Base-by-base conservation (phyloP, 2,888 invertebrate genomes). In the Cabera pusaria region DNA sequence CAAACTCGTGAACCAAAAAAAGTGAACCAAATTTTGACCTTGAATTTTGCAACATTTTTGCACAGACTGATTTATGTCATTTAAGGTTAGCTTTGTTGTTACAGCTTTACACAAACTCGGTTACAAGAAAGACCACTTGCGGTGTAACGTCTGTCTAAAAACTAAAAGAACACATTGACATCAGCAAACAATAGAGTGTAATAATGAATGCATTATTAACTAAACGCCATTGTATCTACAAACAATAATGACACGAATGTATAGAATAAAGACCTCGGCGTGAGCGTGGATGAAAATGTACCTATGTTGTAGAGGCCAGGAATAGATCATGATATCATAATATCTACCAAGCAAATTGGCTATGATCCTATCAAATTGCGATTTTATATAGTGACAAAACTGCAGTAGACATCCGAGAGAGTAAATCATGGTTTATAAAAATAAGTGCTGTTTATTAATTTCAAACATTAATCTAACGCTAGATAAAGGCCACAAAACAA, bases 261-360 rank as follows among this genome's bases (percentile, higher is more conserved):
- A 60, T 58, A 49, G 55, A 64, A 66, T 75, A 73, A 77, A 78
- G 73, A 74, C 73, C 72, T 77, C 75, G 70, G 63, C 56, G 64
- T 65, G 64, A 51, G 64, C 60, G 56, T 58, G 64, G 65, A 73
- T 73, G 67, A 64, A 70, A 69, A 73, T 49, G 52, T 47, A 49
- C 69, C 61, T 69, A 66, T 66, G 66, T 52, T 56, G 62, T 66
- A 70, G 55, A 53, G 62, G 68, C 74, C 65, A 65, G 64, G 65
- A 84, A 85, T 86, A 86, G 81, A 81, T 62, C 60, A 58, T 85
- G 82, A 85, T 78, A 78, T 84, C 81, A 85, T 77, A 74, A 68
- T 64, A 71, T 69, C 60, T 68, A 55, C 14, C 28, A 19, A 10
- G 63, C 65, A 64, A 66, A 71, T 70, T 64, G 65, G 67, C 67